Conservation (phyloP, 2,888 invertebrate genomes). For the Esperia sulphurella region DNA sequence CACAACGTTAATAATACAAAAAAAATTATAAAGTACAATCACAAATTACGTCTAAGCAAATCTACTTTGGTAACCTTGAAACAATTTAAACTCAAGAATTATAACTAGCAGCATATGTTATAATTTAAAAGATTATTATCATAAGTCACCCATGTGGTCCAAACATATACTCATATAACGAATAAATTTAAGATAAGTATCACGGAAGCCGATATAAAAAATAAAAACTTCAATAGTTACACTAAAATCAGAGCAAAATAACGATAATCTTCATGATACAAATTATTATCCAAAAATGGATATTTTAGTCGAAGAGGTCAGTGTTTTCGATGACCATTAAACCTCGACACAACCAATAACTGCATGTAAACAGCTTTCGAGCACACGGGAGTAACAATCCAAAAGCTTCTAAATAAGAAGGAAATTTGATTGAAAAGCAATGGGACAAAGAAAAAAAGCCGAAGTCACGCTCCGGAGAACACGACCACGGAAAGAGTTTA, state of each 20-base stretch:
- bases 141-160: background rate
- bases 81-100: constrained; percentile 3
- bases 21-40: constrained; percentile 14
- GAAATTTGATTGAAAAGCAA: constrained; percentile 19
- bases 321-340: constrained; percentile 11
- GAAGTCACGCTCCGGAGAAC: constrained; percentile 51
- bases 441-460: constrained; percentile 28
- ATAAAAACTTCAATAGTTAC: too few relatives aligned
- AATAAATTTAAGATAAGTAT: too few relatives aligned
- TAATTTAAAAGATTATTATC: background rate
- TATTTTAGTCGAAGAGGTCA: constrained; percentile 4
- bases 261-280: background rate
- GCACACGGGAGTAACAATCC: constrained; percentile 9
- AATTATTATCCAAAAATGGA: constrained; percentile 6
- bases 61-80: constrained; percentile 7
- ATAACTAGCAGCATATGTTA: constrained; percentile 11
- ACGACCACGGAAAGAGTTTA: constrained; percentile 37
- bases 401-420: constrained; percentile 16
- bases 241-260: background rate
- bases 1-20: constrained; percentile 22
- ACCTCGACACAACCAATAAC: constrained; percentile 10
- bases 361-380: constrained; percentile 7
- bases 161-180: background rate
- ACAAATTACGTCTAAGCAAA: background rate
- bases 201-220: too few relatives aligned